phyloP scores from a whole-genome alignment of 2,797 vertebrate species.

The Oophaga sylvatica region DNA sequence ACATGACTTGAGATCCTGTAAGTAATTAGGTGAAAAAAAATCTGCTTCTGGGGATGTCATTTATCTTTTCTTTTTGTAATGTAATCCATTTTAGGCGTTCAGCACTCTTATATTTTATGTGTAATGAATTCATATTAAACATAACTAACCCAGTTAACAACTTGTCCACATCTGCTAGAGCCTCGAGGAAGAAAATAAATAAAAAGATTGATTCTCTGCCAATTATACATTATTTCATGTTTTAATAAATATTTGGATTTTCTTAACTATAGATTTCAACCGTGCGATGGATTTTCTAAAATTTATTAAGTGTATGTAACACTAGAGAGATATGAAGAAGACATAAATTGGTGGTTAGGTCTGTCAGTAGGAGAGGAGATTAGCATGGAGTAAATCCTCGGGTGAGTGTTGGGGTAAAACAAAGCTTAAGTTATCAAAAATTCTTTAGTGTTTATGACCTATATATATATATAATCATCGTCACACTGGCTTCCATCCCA shows the following conservation, averaged over 20 bases:
- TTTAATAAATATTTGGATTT: constrained; percentile 59
- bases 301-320: constrained; percentile 55
- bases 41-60: constrained; percentile 26
- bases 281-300: constrained; percentile 16
- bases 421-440: constrained; percentile 33
- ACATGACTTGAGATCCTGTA: neutral
- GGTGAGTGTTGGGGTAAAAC: constrained; percentile 19
- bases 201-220: constrained; percentile 50
- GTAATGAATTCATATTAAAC: constrained; percentile 23
- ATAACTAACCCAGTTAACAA: constrained; percentile 35
- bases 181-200: constrained; percentile 54
- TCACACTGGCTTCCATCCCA: constrained; percentile 18
- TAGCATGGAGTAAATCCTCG: constrained; percentile 29
- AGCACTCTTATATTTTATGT: neutral
- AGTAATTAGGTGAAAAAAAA: neutral
- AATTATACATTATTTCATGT: constrained; percentile 49
- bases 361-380: constrained; percentile 19
- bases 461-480: neutral
- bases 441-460: constrained; percentile 9
- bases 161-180: constrained; percentile 39
- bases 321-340: constrained; percentile 19
- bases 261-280: constrained; percentile 48
- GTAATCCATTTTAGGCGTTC: neutral
- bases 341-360: constrained; percentile 27
- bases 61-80: neutral